Evolutionary conservation across 2,113 vertebrate species (phyloP).

Genomic region (Phyllostomus discolor): DNA sequence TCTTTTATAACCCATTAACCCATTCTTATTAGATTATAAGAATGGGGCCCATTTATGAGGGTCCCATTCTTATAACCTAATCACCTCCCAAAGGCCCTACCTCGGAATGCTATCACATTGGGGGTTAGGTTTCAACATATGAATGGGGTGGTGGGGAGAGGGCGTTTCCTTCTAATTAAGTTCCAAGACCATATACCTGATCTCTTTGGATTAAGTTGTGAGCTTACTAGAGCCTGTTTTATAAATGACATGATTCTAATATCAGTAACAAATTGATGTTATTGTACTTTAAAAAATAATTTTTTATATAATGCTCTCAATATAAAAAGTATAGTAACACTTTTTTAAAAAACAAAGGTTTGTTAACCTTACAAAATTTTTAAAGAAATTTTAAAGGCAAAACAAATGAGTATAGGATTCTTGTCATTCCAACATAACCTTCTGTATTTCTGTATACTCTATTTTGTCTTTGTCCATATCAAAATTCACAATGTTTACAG

Average conservation of each 20-base stretch:
- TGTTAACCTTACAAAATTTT: background rate
- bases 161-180: background rate
- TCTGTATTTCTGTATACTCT: background rate
- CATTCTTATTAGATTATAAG: too few species aligned
- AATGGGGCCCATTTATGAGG: background rate
- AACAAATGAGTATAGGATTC: background rate
- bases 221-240: background rate
- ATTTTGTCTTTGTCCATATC: background rate
- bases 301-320: background rate
- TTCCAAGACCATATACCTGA: background rate
- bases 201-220: constrained; percentile 16
- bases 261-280: background rate
- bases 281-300: background rate
- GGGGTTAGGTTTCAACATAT: background rate
- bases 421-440: background rate
- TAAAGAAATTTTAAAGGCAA: background rate
- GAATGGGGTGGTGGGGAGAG: background rate
- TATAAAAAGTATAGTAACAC: background rate
- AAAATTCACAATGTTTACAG: background rate
- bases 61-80: background rate
- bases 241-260: background rate
- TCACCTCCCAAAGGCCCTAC: background rate
- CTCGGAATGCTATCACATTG: background rate
- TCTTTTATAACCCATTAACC: background rate
- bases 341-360: background rate